phyloP scores from a whole-genome alignment of 1,140 invertebrate genomes.

The Drosophila kepulauana region DNA sequence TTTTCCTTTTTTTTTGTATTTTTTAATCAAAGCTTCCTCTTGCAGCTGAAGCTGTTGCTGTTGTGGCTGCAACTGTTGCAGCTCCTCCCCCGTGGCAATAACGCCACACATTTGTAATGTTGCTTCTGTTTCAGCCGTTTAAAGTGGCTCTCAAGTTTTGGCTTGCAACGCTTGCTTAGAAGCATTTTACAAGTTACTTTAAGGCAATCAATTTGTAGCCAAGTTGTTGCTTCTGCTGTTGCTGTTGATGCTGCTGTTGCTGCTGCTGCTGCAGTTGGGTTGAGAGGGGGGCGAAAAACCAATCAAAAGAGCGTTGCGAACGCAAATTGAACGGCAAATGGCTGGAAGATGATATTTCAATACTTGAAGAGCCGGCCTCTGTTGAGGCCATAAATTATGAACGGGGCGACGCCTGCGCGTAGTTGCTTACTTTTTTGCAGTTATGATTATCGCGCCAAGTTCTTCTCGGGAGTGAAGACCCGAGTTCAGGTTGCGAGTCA shows the following conservation, averaged over 20 bases:
- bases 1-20: slow-evolving; percentile 27
- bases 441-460: slow-evolving; percentile 81
- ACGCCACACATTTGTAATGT: slow-evolving; percentile 83
- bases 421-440: slow-evolving; percentile 82
- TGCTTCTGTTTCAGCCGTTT: slow-evolving; percentile 74
- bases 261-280: neutral
- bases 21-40: slow-evolving; percentile 71
- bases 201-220: slow-evolving; percentile 81
- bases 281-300: slow-evolving; percentile 60
- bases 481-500: slow-evolving; percentile 2
- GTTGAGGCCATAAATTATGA: slow-evolving; percentile 76
- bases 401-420: slow-evolving; percentile 78
- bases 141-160: slow-evolving; percentile 41
- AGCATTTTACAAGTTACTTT: slow-evolving; percentile 82
- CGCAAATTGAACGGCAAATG: slow-evolving; percentile 83
- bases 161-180: slow-evolving; percentile 56
- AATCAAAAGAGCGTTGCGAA: slow-evolving; percentile 83
- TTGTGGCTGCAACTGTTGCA: slow-evolving; percentile 44
- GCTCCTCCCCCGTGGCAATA: slow-evolving; percentile 81
- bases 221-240: slow-evolving; percentile 28
- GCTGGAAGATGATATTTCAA: slow-evolving; percentile 81
- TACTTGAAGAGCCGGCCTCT: slow-evolving; percentile 46
- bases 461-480: neutral
- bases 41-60: slow-evolving; percentile 34
- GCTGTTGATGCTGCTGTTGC: neutral